Percentiles rank a stretch among this genome's conserved stretches.
These are phyloP conservation scores for Rhadinocentrus ornatus DNA, from an alignment of 2,797 vertebrate species.

Conservation along the genomic window DNA sequence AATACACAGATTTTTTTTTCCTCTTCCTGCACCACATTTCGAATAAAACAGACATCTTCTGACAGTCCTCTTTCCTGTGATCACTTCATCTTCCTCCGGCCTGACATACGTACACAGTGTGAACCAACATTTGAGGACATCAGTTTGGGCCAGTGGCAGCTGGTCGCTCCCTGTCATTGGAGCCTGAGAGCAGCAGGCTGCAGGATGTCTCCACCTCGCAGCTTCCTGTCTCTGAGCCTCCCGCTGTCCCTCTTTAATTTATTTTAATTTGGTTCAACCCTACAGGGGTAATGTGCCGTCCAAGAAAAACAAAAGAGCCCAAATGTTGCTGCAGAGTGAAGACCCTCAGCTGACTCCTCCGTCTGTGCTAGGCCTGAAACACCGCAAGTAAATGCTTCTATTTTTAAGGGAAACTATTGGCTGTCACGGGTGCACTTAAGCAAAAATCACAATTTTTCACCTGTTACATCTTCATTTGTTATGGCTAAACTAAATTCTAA, in stretches of 20 bases:
- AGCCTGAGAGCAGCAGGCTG: constrained; percentile 29
- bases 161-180: constrained; percentile 11
- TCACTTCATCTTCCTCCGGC: constrained; percentile 18
- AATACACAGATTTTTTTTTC: background rate
- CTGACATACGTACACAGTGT: constrained; percentile 29
- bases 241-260: constrained; percentile 16
- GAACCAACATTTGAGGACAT: constrained; percentile 34
- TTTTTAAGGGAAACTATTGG: background rate
- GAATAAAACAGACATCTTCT: constrained; percentile 15
- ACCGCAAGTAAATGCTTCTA: background rate
- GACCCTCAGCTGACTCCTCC: constrained; percentile 4
- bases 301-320: constrained; percentile 11
- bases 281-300: background rate
- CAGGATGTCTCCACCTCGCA: constrained; percentile 32
- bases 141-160: constrained; percentile 51
- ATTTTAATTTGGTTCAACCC: constrained; percentile 18
- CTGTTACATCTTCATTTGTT: background rate
- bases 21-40: background rate
- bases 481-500: background rate
- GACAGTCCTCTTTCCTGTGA: constrained; percentile 20
- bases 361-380: background rate
- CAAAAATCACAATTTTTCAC: background rate
- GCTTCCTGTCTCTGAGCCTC: constrained; percentile 21
- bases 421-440: background rate
- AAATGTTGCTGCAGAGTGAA: background rate